Conservation (phyloP, 2,888 invertebrate genomes). For the Patella depressa region DNA sequence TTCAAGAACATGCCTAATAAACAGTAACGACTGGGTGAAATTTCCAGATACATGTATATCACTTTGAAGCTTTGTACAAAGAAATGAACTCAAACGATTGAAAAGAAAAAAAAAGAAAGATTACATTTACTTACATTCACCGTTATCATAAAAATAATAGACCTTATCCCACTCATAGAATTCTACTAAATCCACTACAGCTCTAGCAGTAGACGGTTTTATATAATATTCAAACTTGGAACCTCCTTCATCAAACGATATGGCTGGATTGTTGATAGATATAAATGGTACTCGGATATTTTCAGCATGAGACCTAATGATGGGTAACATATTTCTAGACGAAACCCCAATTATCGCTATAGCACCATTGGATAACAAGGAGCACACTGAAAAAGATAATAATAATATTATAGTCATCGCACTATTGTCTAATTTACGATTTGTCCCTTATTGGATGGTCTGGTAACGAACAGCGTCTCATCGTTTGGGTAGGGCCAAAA, state of each 20-base stretch:
- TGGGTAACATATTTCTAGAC: conserved; percentile 42
- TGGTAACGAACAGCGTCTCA: no score
- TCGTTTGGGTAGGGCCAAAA: no score
- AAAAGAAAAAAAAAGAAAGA: neutral
- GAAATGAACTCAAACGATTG: no score
- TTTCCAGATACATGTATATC: no score
- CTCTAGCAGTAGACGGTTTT: conserved; percentile 36
- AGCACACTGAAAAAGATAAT: conserved; percentile 44
- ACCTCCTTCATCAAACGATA: conserved; percentile 30
- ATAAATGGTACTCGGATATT: conserved; percentile 56
- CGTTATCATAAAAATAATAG: conserved; percentile 38
- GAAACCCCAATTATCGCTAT: conserved; percentile 51
- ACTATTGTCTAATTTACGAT: no score
- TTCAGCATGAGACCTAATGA: conserved; percentile 47
- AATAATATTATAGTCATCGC: no score
- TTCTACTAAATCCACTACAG: conserved; percentile 38
- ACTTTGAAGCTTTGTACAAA: no score
- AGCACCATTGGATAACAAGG: conserved; percentile 42
- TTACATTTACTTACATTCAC: conserved; percentile 34
- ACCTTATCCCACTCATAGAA: conserved; percentile 38
- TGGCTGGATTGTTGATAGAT: conserved; percentile 47
- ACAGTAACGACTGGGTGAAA: no score
- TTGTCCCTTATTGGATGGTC: no score
- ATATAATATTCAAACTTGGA: conserved; percentile 34
- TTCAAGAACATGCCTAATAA: no score